Conservation (phyloP, 2,113 vertebrate genomes). For the Pleuronectes platessa region DNA sequence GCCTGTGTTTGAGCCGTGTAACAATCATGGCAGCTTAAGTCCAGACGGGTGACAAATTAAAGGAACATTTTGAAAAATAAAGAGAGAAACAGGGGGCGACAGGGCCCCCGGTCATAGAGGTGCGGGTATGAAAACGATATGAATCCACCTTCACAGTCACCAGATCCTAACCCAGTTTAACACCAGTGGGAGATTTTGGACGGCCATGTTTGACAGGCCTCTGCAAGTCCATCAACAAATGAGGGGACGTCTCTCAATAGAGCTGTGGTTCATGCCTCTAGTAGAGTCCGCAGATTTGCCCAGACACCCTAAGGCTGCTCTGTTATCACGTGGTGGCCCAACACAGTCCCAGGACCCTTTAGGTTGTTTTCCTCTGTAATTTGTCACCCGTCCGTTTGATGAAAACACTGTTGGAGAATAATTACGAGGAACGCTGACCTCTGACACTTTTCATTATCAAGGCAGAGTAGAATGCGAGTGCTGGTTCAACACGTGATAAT, state of each 20-base stretch:
- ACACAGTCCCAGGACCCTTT: background rate
- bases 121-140: background rate
- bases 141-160: background rate
- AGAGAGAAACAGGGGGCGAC: background rate
- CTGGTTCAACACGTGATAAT: slow-evolving; percentile 31
- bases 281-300: background rate
- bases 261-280: background rate
- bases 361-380: background rate
- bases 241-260: background rate
- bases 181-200: background rate
- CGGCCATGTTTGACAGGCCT: background rate
- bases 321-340: background rate
- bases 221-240: background rate
- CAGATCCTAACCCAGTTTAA: background rate
- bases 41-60: slow-evolving; percentile 1
- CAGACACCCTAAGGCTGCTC: background rate
- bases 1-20: slow-evolving; percentile 28
- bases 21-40: slow-evolving; percentile 36
- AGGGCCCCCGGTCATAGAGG: background rate
- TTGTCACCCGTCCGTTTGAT: background rate
- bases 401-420: slow-evolving; percentile 31
- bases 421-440: slow-evolving; percentile 35
- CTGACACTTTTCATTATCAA: slow-evolving; percentile 41
- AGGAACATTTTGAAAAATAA: no score
- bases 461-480: slow-evolving; percentile 23